Evolutionary conservation across 2,797 vertebrate genomes (phyloP).

Genomic region (Thaleichthys pacificus): DNA sequence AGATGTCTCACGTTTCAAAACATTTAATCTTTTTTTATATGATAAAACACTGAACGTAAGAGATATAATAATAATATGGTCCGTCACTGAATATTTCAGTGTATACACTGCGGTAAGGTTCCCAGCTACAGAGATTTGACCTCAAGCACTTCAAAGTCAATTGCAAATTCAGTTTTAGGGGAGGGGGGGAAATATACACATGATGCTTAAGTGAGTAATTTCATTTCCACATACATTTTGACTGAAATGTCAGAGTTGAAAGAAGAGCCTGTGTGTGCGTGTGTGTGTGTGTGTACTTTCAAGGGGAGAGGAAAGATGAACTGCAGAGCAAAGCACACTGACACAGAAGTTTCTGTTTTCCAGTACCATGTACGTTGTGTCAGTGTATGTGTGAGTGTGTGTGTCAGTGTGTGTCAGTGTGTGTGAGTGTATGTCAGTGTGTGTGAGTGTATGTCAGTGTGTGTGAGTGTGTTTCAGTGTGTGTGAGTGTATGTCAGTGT

Average conservation of each 20-base stretch:
- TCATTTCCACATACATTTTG: neutral
- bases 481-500: too few relatives aligned
- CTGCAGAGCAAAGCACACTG: neutral
- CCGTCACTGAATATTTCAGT: neutral
- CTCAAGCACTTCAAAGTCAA: constrained; percentile 4
- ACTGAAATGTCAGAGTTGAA: constrained; percentile 7
- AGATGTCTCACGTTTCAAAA: too few relatives aligned
- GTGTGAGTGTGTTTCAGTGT: too few relatives aligned
- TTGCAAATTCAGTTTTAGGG: neutral
- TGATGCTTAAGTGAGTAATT: neutral
- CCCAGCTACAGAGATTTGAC: neutral
- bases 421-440: too few relatives aligned
- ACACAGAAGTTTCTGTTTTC: too few relatives aligned
- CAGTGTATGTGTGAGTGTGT: too few relatives aligned
- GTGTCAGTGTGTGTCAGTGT: too few relatives aligned
- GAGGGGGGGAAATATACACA: neutral
- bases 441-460: neutral
- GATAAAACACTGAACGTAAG: too few relatives aligned
- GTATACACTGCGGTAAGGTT: neutral
- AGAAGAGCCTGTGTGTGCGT: neutral
- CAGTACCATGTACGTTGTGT: too few relatives aligned
- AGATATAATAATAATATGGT: too few relatives aligned
- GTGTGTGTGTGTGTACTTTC: neutral
- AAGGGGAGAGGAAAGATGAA: constrained; percentile 4
- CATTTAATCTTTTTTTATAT: too few relatives aligned